phyloP scores from a whole-genome alignment of 2,797 vertebrate genomes.

The Heliangelus exortis region DNA sequence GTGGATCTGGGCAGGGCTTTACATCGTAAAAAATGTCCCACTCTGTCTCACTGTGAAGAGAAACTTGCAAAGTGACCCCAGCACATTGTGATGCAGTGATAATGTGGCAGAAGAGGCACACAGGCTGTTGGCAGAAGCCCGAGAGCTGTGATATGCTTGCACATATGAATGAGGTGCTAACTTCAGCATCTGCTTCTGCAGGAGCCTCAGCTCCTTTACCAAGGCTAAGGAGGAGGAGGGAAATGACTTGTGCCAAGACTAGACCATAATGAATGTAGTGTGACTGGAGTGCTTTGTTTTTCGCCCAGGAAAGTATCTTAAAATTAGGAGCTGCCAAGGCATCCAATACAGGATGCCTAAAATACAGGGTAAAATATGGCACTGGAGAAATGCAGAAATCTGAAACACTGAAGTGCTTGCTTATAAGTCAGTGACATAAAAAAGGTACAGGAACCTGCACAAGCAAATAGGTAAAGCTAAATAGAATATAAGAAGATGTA shows the following conservation, averaged over 20 bases:
- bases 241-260: neutral
- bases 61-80: neutral
- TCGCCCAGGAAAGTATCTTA: neutral
- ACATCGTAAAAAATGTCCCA: neutral
- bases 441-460: neutral
- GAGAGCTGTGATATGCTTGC: neutral
- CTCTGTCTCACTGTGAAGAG: neutral
- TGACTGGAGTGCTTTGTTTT: neutral
- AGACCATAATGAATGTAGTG: neutral
- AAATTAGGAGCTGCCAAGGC: neutral
- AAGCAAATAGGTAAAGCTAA: neutral
- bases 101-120: neutral
- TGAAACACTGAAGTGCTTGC: neutral
- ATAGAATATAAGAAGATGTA: neutral
- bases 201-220: neutral
- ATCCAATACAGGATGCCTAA: neutral
- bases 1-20: neutral
- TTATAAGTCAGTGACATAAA: neutral
- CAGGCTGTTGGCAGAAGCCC: constrained; percentile 6
- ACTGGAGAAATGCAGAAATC: neutral
- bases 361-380: neutral
- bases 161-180: neutral
- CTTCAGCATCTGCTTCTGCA: constrained; percentile 23
- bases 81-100: neutral
- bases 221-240: neutral